Evolutionary conservation across 2,888 invertebrate species (phyloP).

Genomic region (Drosophila barbarae): DNA sequence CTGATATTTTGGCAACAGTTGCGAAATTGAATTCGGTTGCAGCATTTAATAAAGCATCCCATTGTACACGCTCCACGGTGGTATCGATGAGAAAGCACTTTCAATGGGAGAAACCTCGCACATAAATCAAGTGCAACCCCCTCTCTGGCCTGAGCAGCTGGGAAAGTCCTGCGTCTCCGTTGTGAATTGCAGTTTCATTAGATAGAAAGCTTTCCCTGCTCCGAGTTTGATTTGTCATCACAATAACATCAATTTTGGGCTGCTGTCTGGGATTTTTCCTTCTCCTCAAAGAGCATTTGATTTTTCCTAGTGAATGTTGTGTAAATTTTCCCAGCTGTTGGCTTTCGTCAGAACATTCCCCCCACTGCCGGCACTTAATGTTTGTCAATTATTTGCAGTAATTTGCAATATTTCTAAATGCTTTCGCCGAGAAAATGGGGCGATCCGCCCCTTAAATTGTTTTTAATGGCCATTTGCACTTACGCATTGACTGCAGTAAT

Average conservation of each 20-base stretch:
- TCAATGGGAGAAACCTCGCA: constrained; percentile 28
- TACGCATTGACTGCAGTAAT: constrained; percentile 62
- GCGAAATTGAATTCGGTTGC: constrained; percentile 62
- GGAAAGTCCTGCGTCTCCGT: constrained; percentile 9
- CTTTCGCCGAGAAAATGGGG: constrained; percentile 35
- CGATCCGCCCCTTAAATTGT: constrained; percentile 62
- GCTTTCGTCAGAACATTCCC: constrained; percentile 8
- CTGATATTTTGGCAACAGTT: constrained; percentile 64
- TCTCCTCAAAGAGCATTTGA: constrained; percentile 24
- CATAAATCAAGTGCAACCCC: constrained; percentile 71
- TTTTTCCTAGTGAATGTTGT: constrained; percentile 31
- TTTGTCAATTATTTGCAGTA: constrained; percentile 74
- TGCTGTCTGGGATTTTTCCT: constrained; percentile 9
- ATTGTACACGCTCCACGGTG: constrained; percentile 20
- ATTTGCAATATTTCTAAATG: constrained; percentile 74
- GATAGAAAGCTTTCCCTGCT: constrained; percentile 63
- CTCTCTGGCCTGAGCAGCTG: constrained; percentile 29
- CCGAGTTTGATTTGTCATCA: constrained; percentile 46
- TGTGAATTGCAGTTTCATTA: constrained; percentile 67
- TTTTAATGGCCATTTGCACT: constrained; percentile 75
- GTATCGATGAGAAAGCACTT: constrained; percentile 66
- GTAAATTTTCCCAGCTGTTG: constrained; percentile 50
- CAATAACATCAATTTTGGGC: constrained; percentile 43
- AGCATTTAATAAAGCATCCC: constrained; percentile 57
- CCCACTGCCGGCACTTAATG: constrained; percentile 52